These are phyloP conservation scores for Brachycybe producta DNA, from an alignment of 2,888 invertebrate species.

Conservation along the genomic window DNA sequence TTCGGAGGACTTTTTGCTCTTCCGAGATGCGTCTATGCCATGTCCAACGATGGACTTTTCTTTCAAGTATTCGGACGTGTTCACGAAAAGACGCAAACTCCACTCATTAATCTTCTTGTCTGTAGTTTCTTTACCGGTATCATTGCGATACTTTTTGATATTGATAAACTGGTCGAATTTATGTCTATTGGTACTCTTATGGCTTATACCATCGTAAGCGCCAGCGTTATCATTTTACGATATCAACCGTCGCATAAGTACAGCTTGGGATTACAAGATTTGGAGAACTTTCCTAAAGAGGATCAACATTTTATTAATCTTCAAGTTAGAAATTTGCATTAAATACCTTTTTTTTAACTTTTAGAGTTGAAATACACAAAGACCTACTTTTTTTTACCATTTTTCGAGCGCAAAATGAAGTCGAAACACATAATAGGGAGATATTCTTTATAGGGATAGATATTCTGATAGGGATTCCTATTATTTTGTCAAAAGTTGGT, in stretches of 20 bases:
- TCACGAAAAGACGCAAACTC: conserved; percentile 67
- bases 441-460: no score
- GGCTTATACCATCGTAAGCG: conserved; percentile 83
- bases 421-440: no score
- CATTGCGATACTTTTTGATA: conserved; percentile 71
- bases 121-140: conserved; percentile 62
- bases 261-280: conserved; percentile 1
- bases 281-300: conserved; percentile 7
- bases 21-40: conserved; percentile 75
- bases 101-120: conserved; percentile 57
- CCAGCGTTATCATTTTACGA: conserved; percentile 71
- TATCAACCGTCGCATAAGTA: conserved; percentile 46
- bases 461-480: no score
- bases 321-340: conserved; percentile 31
- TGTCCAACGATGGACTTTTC: conserved; percentile 76
- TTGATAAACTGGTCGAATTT: conserved; percentile 80
- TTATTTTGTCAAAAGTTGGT: no score
- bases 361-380: no score
- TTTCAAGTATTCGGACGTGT: conserved; percentile 60
- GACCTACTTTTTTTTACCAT: no score
- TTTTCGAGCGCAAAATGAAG: no score
- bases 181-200: conserved; percentile 56
- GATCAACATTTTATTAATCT: conserved; percentile 22
- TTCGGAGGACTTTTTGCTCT: conserved; percentile 74
- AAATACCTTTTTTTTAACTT: no score